Evolutionary conservation across 2,888 invertebrate species (phyloP), one percentile per base, ranked within the genome.

Genomic region (Himalopsyche tibetana): DNA sequence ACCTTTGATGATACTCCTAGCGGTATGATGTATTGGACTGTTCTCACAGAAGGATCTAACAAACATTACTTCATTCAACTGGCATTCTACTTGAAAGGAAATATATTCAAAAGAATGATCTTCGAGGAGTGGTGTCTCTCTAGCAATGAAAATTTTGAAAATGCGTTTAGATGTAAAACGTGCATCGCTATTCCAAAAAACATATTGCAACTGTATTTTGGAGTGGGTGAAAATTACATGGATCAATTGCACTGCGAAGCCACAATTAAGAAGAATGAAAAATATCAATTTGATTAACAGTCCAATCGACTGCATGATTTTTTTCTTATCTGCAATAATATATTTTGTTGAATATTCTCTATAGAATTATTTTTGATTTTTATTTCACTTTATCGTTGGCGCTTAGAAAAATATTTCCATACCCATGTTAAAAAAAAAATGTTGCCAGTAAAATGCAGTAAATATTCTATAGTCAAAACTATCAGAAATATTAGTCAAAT

Each of bases 51-150:
- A 28, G 63, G 63, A 15, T 28, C 19, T 28, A 0, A 9, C 2
- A 8, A 63, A 8, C 28, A 12, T 12, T 84, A 28, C 55, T 84
- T 36, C 51, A 55, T 80, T 19, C n/a, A 80, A 55, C 80, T 80
- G 36, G n/a, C 15, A 28, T 84, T 80, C 55, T 84, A 55, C 51
- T n/a, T 84, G 80, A 40, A n/a, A 12, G 84, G 84, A 8, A 84
- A 84, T 51, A 11, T 19, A 9, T 80, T 15, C 38, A 84, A 84
- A 55, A 80, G 51, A 55, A 81, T 84, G n/a, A 80, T 84, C 28
- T 55, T 84, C 28, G 55, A 36, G n/a, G 84, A 84, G 55, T 45
- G 55, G 55, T 55, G 80, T 55, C 36, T 84, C 42, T 38, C 17
- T 15, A 28, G 40, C 11, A 19, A 84, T 55, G 40, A 51, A 55